Evolutionary conservation across 1,140 invertebrate species (phyloP).

Genomic region (Drosophila novamexicana): DNA sequence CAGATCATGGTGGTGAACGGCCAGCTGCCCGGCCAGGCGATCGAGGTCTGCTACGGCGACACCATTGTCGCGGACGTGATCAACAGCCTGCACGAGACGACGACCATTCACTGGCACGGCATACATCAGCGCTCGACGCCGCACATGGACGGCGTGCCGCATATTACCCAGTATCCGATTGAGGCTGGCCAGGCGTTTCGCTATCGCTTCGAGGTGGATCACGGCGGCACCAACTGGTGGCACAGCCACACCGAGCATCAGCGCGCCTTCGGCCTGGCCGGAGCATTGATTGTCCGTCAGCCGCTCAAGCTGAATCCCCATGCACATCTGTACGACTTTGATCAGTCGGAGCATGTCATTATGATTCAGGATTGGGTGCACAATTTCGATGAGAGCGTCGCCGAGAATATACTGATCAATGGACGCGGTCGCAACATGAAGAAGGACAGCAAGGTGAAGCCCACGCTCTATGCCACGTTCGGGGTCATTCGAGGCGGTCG

Average conservation of each 20-base stretch:
- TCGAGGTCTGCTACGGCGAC: constrained; percentile 87
- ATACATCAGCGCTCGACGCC: constrained; percentile 85
- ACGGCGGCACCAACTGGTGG: constrained; percentile 84
- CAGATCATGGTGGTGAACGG: constrained; percentile 86
- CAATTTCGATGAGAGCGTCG: constrained; percentile 81
- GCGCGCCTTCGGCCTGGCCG: constrained; percentile 85
- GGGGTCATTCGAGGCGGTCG: constrained; percentile 81
- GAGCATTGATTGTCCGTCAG: constrained; percentile 84
- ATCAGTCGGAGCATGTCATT: constrained; percentile 78
- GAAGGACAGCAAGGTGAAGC: constrained; percentile 49
- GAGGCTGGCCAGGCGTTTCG: constrained; percentile 86
- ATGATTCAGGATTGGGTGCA: constrained; percentile 83
- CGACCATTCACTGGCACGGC: constrained; percentile 86
- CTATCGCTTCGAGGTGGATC: constrained; percentile 85
- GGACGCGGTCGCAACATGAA: constrained; percentile 85
- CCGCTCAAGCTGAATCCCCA: constrained; percentile 68
- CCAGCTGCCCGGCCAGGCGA: constrained; percentile 86
- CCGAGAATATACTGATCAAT: constrained; percentile 85
- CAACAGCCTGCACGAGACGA: constrained; percentile 85
- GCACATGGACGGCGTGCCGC: constrained; percentile 89
- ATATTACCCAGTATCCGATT: constrained; percentile 89
- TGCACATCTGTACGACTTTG: constrained; percentile 79
- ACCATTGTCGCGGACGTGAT: constrained; percentile 86
- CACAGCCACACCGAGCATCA: constrained; percentile 84
- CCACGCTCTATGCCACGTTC: constrained; percentile 70